Percentiles rank a stretch among this genome's conserved stretches.
phyloP scores from a whole-genome alignment of 2,113 vertebrate species.

The Hippolais icterina region DNA sequence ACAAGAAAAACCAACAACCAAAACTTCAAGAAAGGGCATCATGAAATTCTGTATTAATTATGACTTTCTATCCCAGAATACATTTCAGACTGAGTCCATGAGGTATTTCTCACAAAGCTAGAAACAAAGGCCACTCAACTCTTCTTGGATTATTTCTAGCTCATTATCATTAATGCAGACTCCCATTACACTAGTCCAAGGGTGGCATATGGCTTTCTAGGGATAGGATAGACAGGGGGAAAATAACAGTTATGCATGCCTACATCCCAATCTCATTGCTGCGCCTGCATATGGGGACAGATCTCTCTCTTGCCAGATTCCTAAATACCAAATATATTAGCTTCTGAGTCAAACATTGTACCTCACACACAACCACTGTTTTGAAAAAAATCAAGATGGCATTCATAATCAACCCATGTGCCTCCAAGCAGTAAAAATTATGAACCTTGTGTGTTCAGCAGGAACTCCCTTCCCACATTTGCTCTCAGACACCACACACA shows the following conservation, averaged over 20 bases:
- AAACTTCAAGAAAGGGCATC: neutral
- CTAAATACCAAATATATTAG: slow-evolving; percentile 43
- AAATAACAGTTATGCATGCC: slow-evolving; percentile 18
- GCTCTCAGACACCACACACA: neutral
- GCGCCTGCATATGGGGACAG: neutral
- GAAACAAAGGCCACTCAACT: slow-evolving; percentile 5
- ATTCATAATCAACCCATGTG: neutral
- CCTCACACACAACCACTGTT: neutral
- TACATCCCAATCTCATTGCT: slow-evolving; percentile 5
- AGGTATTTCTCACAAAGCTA: neutral
- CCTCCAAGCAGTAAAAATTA: neutral
- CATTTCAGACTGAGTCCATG: slow-evolving; percentile 5
- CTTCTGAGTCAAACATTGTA: neutral
- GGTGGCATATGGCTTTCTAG: slow-evolving; percentile 51
- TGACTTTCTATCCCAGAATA: neutral
- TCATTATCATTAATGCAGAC: slow-evolving; percentile 28
- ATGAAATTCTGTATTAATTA: neutral
- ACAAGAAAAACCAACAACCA: neutral
- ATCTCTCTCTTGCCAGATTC: slow-evolving; percentile 25
- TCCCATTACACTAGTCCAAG: slow-evolving; percentile 1
- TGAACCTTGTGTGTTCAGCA: neutral
- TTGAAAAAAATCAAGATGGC: neutral
- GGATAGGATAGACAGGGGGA: slow-evolving; percentile 15
- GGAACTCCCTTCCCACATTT: neutral
- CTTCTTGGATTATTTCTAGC: slow-evolving; percentile 47